A percentile compares a stretch with the other conserved stretches of the same genome.
phyloP scores from a whole-genome alignment of 2,113 vertebrate species.

The Callospermophilus lateralis region DNA sequence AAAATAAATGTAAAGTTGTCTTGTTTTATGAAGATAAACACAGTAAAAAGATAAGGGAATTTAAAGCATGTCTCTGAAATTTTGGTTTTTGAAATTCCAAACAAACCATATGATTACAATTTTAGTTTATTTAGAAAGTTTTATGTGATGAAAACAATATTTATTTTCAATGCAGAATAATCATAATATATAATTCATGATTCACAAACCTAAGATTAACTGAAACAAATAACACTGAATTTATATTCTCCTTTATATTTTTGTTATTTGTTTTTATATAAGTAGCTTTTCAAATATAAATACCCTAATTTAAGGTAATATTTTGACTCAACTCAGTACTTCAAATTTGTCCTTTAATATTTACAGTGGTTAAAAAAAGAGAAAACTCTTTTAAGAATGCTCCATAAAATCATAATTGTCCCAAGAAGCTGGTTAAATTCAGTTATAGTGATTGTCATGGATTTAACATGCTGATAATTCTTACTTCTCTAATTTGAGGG shows the following conservation, averaged over 20 bases:
- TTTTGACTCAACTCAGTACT: neutral
- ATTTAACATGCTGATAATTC: slow-evolving; percentile 76
- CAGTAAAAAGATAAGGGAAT: neutral
- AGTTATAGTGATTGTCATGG: slow-evolving; percentile 62
- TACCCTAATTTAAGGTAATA: neutral
- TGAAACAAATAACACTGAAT: neutral
- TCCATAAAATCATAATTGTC: slow-evolving; percentile 56
- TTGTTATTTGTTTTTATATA: neutral
- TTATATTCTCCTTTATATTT: slow-evolving; percentile 17
- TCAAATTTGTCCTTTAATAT: slow-evolving; percentile 15
- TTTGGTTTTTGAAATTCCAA: slow-evolving; percentile 20
- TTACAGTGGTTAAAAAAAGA: neutral
- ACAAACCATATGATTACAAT: neutral
- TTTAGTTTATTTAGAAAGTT: neutral
- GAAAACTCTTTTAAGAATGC: slow-evolving; percentile 12
- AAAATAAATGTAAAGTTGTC: neutral
- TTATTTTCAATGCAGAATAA: slow-evolving; percentile 7
- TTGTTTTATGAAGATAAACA: neutral
- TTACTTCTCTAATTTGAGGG: slow-evolving; percentile 67
- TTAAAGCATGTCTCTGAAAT: neutral
- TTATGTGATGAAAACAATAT: neutral
- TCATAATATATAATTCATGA: neutral
- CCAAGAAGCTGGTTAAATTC: slow-evolving; percentile 74
- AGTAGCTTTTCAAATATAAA: neutral
- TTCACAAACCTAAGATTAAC: neutral